Percentiles rank a stretch among this genome's conserved stretches.
phyloP scores from a whole-genome alignment of 2,888 invertebrate species.

The Acanthacorydalis orientalis region DNA sequence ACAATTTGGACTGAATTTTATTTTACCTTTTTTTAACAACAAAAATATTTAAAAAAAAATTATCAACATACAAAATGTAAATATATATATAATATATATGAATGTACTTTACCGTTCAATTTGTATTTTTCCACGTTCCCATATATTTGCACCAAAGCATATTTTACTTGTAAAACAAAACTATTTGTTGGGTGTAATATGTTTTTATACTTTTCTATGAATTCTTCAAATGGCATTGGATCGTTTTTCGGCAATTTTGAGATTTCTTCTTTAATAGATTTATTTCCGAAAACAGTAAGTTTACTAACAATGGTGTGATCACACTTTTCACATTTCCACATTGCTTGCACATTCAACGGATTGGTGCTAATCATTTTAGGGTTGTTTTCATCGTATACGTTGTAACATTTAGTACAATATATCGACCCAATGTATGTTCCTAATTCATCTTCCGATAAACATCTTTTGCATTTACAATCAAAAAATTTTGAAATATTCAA shows the following conservation, averaged over 20 bases:
- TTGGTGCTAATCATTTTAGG: conserved; percentile 40
- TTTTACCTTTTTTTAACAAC: too few relatives aligned
- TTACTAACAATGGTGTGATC: conserved; percentile 35
- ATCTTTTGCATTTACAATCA: conserved; percentile 47
- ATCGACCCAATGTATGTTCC: conserved; percentile 42
- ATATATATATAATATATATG: background rate
- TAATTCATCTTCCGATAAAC: conserved; percentile 52
- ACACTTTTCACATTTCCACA: conserved; percentile 51
- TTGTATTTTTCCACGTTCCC: conserved; percentile 20
- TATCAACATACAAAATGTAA: too few relatives aligned
- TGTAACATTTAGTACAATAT: conserved; percentile 42
- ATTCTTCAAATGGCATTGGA: conserved; percentile 40
- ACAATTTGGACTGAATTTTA: too few relatives aligned
- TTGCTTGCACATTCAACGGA: conserved; percentile 37
- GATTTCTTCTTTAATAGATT: conserved; percentile 41
- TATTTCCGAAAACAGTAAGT: conserved; percentile 43
- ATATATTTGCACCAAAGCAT: conserved; percentile 51
- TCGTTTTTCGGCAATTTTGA: conserved; percentile 32
- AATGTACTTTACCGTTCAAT: background rate
- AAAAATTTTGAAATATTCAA: conserved; percentile 47
- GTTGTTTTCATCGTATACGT: conserved; percentile 24
- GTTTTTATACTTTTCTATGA: conserved; percentile 41
- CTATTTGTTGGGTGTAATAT: conserved; percentile 50
- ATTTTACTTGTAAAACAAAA: conserved; percentile 48
- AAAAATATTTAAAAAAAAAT: too few relatives aligned